Base-by-base conservation (phyloP, 1,140 invertebrate genomes). In the Lepidostoma basale region DNA sequence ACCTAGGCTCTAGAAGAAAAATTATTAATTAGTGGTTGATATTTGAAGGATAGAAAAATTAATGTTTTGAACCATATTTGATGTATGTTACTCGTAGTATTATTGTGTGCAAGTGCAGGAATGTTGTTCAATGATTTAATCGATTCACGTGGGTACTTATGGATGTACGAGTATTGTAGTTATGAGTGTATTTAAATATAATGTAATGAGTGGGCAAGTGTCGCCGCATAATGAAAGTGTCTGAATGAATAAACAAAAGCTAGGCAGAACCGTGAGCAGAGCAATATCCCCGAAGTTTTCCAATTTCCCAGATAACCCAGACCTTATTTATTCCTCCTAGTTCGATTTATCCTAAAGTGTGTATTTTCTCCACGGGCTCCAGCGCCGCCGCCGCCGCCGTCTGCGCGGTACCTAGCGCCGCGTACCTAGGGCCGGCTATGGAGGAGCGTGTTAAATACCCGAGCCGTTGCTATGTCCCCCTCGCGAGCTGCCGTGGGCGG, bases 401-500 rank as follows among this genome's bases (percentile, higher is more conserved):
- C 33, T 2, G 33, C 2, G 33, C 33, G 33, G 33, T 16, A 3
- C 12, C 2, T 54, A 26, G n/a, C 26, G 10, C 12, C 3, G 36
- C 23, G 23, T 36, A 40, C 30, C 9, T 23, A 20, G 12, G 16
- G 5, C 6, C 12, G 22, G 8, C 54, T 39, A 33, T 33, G 12
- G 5, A 39, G 54, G 18, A 40, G 54, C 54, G 54, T 59, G 54
- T 59, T 59, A 59, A 59, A 59, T 59, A 42, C 62, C 60, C 59
- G 44, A 33, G 47, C 62, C 30, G 52, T 69, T 56, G 67, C 67
- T 40, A 54, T 26, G 67, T 49, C 28, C 28, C 64, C 42, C 28
- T 54, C 28, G 30, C 56, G 64, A 75, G 73, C 67, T 72, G 49
- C 72, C 58, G 59, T 40, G 67, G 67, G 49, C 45, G 56, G 40